Evolutionary conservation across 2,797 vertebrate species (phyloP).

Genomic region (Triplophysa yarkandensis): DNA sequence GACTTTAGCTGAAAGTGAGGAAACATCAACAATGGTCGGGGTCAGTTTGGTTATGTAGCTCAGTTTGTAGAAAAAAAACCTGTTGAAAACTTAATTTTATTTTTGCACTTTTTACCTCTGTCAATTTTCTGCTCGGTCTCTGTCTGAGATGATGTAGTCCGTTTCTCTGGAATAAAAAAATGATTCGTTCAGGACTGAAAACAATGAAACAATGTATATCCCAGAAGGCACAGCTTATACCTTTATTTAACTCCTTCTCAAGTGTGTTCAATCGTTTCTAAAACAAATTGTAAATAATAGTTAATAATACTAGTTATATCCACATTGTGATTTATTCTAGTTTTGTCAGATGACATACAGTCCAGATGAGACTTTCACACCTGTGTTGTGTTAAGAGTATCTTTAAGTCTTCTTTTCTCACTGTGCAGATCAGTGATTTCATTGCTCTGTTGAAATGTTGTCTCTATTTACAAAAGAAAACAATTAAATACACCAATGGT

Average conservation of each 20-base stretch:
- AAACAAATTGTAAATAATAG: slow-evolving; percentile 29
- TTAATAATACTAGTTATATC: not conserved
- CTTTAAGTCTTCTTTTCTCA: slow-evolving; percentile 82
- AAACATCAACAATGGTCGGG: slow-evolving; percentile 25
- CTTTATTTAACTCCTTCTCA: slow-evolving; percentile 80
- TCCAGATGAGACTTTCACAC: slow-evolving; percentile 53
- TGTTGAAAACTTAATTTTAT: not conserved
- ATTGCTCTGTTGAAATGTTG: slow-evolving; percentile 75
- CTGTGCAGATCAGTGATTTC: slow-evolving; percentile 81
- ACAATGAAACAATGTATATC: not conserved
- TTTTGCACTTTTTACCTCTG: slow-evolving; percentile 79
- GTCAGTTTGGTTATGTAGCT: too few relatives aligned
- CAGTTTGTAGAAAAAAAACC: too few relatives aligned
- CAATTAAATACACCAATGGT: not conserved
- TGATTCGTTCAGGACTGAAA: not conserved
- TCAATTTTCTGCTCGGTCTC: slow-evolving; percentile 78
- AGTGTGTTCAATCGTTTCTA: slow-evolving; percentile 80
- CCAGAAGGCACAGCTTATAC: slow-evolving; percentile 65
- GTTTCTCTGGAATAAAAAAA: slow-evolving; percentile 71
- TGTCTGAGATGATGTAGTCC: slow-evolving; percentile 80
- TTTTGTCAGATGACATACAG: not conserved
- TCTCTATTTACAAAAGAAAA: slow-evolving; percentile 72
- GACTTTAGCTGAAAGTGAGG: slow-evolving; percentile 79
- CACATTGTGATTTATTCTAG: not conserved
- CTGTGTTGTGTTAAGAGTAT: slow-evolving; percentile 79